These are phyloP conservation scores for Sebastes itinus DNA, from an alignment of 2,797 vertebrate species.

Conservation along the genomic window DNA sequence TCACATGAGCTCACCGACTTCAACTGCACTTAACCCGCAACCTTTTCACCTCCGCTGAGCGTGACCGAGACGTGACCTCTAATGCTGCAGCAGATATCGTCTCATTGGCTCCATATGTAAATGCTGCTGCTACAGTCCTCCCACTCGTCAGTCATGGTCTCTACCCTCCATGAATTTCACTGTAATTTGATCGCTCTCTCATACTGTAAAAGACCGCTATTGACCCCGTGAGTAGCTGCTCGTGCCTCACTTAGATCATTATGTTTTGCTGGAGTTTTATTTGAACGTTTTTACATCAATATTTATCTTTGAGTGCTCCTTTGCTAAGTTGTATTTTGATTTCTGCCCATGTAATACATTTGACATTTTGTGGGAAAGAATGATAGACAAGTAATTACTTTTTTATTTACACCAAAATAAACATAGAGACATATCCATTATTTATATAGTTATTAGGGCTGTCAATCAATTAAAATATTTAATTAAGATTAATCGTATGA, in stretches of 20 bases:
- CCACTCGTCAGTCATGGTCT: slow-evolving; percentile 33
- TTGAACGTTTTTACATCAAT: not conserved
- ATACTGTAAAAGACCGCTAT: slow-evolving; percentile 2
- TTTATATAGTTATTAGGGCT: not conserved
- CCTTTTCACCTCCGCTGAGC: slow-evolving; percentile 43
- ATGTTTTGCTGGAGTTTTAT: not conserved
- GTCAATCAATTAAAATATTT: no score
- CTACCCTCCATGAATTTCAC: slow-evolving; percentile 42
- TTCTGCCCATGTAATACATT: not conserved
- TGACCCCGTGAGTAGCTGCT: slow-evolving; percentile 14
- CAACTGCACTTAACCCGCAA: slow-evolving; percentile 29
- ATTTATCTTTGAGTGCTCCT: not conserved
- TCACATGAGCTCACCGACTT: not conserved
- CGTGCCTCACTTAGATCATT: not conserved
- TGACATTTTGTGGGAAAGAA: not conserved
- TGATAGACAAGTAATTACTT: not conserved
- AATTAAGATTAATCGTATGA: rapidly evolving
- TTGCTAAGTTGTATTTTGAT: not conserved
- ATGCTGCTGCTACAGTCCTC: slow-evolving; percentile 39
- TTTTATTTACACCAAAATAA: not conserved
- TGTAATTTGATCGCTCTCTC: slow-evolving; percentile 47
- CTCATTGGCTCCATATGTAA: slow-evolving; percentile 64
- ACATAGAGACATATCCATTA: not conserved
- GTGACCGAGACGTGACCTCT: slow-evolving; percentile 55
- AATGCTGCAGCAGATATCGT: slow-evolving; percentile 41